These are phyloP conservation scores for Drepana falcataria DNA, from an alignment of 2,888 invertebrate genomes.

Conservation along the genomic window DNA sequence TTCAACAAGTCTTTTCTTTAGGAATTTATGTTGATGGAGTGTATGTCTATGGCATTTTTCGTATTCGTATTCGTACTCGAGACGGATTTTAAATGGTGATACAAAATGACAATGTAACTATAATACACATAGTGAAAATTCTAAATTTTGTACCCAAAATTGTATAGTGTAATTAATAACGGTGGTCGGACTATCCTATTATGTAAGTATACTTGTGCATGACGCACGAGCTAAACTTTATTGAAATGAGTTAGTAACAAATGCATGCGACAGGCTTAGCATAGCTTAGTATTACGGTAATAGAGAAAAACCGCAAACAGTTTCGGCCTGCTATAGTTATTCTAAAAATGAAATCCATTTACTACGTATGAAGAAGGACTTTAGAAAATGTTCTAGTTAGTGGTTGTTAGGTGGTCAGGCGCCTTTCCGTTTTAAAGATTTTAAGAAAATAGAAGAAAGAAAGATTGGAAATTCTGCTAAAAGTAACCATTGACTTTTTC, in stretches of 20 bases:
- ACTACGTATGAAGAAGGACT: not conserved
- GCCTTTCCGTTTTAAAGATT: too few species aligned
- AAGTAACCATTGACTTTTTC: too few species aligned
- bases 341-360: not conserved
- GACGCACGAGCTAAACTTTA: constrained; percentile 33
- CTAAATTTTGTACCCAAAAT: not conserved
- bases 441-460: too few species aligned
- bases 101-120: too few species aligned
- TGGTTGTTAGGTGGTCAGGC: too few species aligned
- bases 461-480: too few species aligned
- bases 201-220: constrained; percentile 41
- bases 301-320: constrained; percentile 3
- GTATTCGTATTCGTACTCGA: too few species aligned
- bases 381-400: not conserved
- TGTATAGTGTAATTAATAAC: not conserved
- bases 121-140: too few species aligned
- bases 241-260: constrained; percentile 49
- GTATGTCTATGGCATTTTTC: too few species aligned
- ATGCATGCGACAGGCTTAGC: constrained; percentile 11
- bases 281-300: constrained; percentile 1
- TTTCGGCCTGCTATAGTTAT: constrained; percentile 1
- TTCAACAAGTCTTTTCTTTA: too few species aligned
- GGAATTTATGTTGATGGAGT: too few species aligned
- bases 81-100: too few species aligned
- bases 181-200: constrained; percentile 27